Evolutionary conservation across 2,797 vertebrate species (phyloP).

Genomic region (Coluber constrictor): DNA sequence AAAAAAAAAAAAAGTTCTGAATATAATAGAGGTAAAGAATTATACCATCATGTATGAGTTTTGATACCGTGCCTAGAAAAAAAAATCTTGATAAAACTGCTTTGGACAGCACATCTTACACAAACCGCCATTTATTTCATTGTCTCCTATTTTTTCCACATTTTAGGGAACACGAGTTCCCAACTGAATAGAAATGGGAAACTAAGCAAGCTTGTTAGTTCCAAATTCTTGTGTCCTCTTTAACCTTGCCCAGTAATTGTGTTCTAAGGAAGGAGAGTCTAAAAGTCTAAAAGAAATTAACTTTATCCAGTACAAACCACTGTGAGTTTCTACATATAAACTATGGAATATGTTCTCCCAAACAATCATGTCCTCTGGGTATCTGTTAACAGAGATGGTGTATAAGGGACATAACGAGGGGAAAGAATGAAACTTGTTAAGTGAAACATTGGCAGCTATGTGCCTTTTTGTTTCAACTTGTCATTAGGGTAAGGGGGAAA

Average conservation of each 20-base stretch:
- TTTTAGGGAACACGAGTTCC: background rate
- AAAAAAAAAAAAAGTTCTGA: slow-evolving; percentile 1
- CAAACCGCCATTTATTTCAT: background rate
- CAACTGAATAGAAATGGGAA: background rate
- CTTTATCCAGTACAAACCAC: background rate
- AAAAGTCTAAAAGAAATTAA: background rate
- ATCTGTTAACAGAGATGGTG: background rate
- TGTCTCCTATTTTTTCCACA: background rate
- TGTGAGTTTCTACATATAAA: background rate
- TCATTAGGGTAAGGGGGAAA: background rate
- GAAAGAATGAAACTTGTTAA: background rate
- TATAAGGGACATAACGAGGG: background rate
- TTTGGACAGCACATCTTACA: background rate
- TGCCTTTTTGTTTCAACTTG: background rate
- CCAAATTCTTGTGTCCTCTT: background rate
- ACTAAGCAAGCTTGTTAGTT: background rate
- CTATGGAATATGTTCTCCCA: background rate
- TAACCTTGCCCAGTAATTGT: background rate
- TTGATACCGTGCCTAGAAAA: background rate
- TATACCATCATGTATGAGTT: background rate
- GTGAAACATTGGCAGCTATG: background rate
- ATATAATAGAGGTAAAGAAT: background rate
- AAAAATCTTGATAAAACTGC: background rate
- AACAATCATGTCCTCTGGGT: background rate
- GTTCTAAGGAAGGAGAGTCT: background rate